phyloP scores from a whole-genome alignment of 2,113 vertebrate genomes.

The Rhagologus leucostigma region DNA sequence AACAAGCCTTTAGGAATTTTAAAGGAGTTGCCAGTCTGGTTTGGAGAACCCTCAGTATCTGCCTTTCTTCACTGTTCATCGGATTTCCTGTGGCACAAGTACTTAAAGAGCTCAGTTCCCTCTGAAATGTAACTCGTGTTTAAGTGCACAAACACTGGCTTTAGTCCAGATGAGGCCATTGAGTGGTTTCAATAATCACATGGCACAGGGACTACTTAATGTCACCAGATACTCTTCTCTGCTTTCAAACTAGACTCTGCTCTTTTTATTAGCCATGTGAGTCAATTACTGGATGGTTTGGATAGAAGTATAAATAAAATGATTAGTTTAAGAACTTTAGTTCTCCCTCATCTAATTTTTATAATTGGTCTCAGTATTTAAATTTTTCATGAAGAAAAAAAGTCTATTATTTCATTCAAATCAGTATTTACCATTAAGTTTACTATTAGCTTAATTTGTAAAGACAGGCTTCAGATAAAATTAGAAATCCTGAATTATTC shows the following conservation, averaged over 20 bases:
- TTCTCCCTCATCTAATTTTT: not conserved
- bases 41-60: not conserved
- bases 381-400: not conserved
- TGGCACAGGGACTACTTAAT: not conserved
- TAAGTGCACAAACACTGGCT: not conserved
- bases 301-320: not conserved
- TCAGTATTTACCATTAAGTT: slow-evolving; percentile 24
- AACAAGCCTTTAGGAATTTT: not conserved
- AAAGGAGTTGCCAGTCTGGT: not conserved
- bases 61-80: not conserved
- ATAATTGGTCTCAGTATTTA: not conserved
- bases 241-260: not conserved
- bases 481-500: slow-evolving; percentile 41
- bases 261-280: not conserved
- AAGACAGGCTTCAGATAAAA: slow-evolving; percentile 23
- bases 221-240: not conserved
- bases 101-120: not conserved
- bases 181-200: not conserved
- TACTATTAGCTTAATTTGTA: slow-evolving; percentile 9
- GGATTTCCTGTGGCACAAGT: not conserved
- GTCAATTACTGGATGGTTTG: not conserved
- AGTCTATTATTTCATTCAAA: not conserved
- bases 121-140: fast-evolving
- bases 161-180: not conserved
- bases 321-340: not conserved